phyloP scores from a whole-genome alignment of 2,113 vertebrate species.

The Fulica atra region DNA sequence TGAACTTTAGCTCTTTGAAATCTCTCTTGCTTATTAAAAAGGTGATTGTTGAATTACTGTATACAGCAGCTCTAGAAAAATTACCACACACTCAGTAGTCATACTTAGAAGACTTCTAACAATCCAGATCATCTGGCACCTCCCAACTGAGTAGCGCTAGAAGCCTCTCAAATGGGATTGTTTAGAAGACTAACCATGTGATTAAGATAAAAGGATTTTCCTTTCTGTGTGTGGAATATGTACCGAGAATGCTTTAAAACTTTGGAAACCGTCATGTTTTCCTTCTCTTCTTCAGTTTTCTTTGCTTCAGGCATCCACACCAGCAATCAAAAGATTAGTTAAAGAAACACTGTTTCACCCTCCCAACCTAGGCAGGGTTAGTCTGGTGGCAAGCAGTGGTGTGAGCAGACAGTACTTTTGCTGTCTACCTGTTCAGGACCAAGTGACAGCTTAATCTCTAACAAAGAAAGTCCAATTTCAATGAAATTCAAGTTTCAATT shows the following conservation, averaged over 20 bases:
- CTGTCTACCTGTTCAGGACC: not conserved
- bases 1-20: not conserved
- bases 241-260: not conserved
- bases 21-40: not conserved
- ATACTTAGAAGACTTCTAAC: not conserved
- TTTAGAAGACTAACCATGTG: not conserved
- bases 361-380: not conserved
- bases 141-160: not conserved
- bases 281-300: not conserved
- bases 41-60: not conserved
- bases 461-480: not conserved
- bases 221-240: not conserved
- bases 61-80: not conserved
- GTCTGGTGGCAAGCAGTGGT: not conserved
- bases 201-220: not conserved
- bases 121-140: not conserved
- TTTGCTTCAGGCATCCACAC: not conserved
- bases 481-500: not conserved
- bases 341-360: not conserved
- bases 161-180: not conserved
- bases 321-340: not conserved
- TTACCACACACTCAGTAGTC: not conserved
- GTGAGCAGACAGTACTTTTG: not conserved
- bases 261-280: not conserved
- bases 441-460: not conserved